Base-by-base conservation (phyloP, 2,113 vertebrate genomes). In the Maccullochella peelii region DNA sequence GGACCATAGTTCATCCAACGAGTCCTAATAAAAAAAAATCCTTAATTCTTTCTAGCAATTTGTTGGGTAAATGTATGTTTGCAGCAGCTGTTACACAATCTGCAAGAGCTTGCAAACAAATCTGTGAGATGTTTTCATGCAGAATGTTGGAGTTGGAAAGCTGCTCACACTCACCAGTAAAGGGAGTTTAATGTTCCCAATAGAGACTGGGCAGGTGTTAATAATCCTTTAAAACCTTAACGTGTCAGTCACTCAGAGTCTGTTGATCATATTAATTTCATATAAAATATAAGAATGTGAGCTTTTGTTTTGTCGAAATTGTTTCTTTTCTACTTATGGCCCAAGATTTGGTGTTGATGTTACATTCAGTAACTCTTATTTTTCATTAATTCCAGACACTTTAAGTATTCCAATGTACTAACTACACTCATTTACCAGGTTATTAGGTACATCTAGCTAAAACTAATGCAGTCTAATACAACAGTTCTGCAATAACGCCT, bases 1-100 rank as follows among this genome's bases (percentile, higher is more conserved):
- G 40, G n/a, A 52, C 9, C 55, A 42, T 18, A 63, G 44, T 73
- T 76, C 25, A 72, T 65, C n/a, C 50, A 74, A 54, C 23, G 27
- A 55, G 33, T 69, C 72, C 9, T 21, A 38, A 47, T 68, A 15
- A 47, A 47, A 71, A 30, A 68, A 33, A 33, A n/a, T 6, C 10
- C 2, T 10, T n/a, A 20, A 30, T 21, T 36, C n/a, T 49, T 54
- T 38, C 11, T 10, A 47, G 36, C 25, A 23, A 5, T 70, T 70
- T 70, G 47, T 52, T 70, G 2, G 25, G 30, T 55, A 40, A 72
- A 40, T n/a, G 11, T 36, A 18, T 47, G 20, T 44, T 27, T 27
- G 30, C 42, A 49, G 65, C 30, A 25, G 25, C 8, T 55, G n/a
- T 65, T 44, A 42, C 2, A 2, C 18, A 52, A 30, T 71, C 57